Base-by-base conservation (phyloP, 2,888 invertebrate genomes). In the Leptopilina syphax region DNA sequence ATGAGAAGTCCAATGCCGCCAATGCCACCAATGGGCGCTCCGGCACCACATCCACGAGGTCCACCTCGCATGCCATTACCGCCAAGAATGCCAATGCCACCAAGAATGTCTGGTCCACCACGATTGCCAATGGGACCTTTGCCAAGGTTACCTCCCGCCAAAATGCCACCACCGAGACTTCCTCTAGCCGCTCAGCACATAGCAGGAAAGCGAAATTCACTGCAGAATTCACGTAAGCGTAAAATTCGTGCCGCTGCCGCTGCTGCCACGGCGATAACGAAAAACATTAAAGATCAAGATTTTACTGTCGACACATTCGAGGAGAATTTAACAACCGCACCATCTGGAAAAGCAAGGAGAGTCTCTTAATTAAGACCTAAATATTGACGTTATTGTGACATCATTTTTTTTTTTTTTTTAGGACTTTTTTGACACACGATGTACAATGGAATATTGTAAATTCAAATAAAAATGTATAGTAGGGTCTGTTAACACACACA, bases 231-330 rank as follows among this genome's bases (percentile, higher is more conserved):
- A 44, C 67, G 77, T 34, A 82, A 82, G 24, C 79, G 79, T 8
- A 82, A 82, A 6, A 10, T 18, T 34, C 34, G 34, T 34, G 34
- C 24, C 73, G 44, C 18, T 4, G 47, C 77, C 57, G n/a, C 76
- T 41, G 5, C 57, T 44, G 27, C 68, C 50, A 50, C 50, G 24
- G 18, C 24, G 10, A 41, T 54, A 34, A 44, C 2, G 41, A 79
- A 77, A 24, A 65, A 34, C 34, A 34, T 79, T 44, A 88, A 86
- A 8, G 90, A 90, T 7, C 86, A 86, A 73, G 90, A 90, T 68
- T 90, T 90, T 47, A 90, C 90, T 1, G 83, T 85, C 3, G 90
- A 90, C 47, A 89, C 89, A 0, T 90, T 89, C 79, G 90, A 90
- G 12, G 90, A 90, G 73, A 90, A 90, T 65, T 81, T 90, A 5